Conservation (phyloP, 2,797 vertebrate species). For the Onychomys torridus region DNA sequence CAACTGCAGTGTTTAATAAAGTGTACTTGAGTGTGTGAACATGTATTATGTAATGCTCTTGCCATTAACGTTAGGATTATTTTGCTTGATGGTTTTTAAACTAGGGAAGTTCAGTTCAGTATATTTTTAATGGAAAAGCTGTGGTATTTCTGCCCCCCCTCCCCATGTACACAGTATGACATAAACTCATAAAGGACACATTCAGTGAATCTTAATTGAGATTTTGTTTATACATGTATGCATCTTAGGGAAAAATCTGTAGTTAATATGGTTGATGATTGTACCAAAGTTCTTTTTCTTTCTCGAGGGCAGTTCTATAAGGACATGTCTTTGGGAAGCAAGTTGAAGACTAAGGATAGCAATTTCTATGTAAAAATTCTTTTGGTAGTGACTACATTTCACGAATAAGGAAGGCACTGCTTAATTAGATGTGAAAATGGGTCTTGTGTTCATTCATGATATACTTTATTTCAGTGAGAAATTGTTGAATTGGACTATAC, state of each 20-base stretch:
- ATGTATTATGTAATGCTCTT: background rate
- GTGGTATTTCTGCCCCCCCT: background rate
- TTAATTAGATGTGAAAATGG: background rate
- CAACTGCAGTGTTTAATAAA: conserved; percentile 15
- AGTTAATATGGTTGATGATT: background rate
- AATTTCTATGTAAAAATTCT: conserved; percentile 30
- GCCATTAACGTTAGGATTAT: conserved; percentile 38
- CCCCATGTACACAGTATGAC: background rate
- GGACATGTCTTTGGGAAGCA: conserved; percentile 26
- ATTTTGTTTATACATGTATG: background rate
- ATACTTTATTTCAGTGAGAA: conserved; percentile 35
- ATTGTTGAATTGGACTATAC: conserved; percentile 10
- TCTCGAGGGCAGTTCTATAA: background rate
- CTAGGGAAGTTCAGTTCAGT: background rate
- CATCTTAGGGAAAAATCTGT: background rate
- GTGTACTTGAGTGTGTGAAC: background rate
- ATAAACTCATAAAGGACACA: background rate
- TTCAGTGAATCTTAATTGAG: conserved; percentile 30
- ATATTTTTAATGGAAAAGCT: conserved; percentile 43
- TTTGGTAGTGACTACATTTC: background rate
- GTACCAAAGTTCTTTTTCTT: background rate
- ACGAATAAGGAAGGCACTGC: background rate
- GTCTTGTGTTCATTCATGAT: background rate
- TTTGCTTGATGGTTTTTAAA: conserved; percentile 56
- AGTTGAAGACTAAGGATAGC: conserved; percentile 26